Evolutionary conservation across 1,140 invertebrate genomes (phyloP), one percentile per base, ranked within the genome.

Genomic region (Argopecten irradians): DNA sequence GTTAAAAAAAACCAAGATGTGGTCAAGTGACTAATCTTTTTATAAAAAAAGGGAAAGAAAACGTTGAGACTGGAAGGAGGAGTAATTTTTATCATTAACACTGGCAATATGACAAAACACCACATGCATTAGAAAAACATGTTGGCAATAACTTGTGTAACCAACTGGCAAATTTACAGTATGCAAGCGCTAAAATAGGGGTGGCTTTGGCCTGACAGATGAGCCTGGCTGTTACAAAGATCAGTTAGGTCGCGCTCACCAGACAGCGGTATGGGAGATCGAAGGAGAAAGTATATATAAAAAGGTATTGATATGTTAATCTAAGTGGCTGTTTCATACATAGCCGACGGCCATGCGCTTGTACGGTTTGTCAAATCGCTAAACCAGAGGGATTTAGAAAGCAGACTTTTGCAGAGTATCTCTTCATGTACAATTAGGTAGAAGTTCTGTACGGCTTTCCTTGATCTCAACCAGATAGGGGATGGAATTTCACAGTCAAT

Each of bases 351-450:
- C 55, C 55, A 3, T 71, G 55, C 55, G 28, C 22, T 71, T n/a
- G 55, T 71, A 71, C 8, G 55, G 55, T 71, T 71, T 71, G n/a
- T 71, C 55, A 71, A 71, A 71, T 71, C 55, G n/a, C 1, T 28
- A 71, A 16, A 71, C 55, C 22, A 28, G 55, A n/a, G 55, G 55
- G 55, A 71, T 71, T 71, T 71, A 28, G 55, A 71, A 28, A 71
- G 22, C 55, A 71, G 55, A 71, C 55, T 71, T 71, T 55, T 71
- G 1, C 55, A 7, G 55, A 71, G 16, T 11, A n/a, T 71, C 11
- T 71, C 55, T 71, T n/a, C 55, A 71, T 71, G 55, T 71, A 28
- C 55, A 71, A 71, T 71, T 71, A 71, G 55, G 55, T 71, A 71
- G n/a, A n/a, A 1, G n/a, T 28, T 71, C 55, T n/a, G 22, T 71